phyloP scores from a whole-genome alignment of 2,113 vertebrate genomes.

The Anolis carolinensis region DNA sequence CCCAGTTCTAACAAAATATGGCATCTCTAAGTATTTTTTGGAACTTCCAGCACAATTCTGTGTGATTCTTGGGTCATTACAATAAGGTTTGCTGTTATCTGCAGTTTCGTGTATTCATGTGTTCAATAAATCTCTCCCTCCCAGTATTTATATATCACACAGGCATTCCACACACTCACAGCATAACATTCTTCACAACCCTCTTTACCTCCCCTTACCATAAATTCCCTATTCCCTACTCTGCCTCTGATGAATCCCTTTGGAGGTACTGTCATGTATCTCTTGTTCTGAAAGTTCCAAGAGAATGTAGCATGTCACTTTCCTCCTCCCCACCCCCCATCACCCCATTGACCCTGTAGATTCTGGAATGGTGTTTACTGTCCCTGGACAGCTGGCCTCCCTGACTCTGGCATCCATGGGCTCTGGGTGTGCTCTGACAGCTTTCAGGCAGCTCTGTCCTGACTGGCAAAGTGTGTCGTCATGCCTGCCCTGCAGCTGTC shows the following conservation, averaged over 20 bases:
- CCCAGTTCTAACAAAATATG: no score
- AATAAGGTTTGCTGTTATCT: no score
- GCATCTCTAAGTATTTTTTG: no score
- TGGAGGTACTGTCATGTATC: slow-evolving; percentile 2
- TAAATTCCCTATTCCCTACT: not conserved
- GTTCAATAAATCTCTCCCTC: no score
- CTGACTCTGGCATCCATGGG: slow-evolving; percentile 57
- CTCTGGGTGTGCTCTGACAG: slow-evolving; percentile 54
- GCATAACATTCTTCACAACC: not conserved
- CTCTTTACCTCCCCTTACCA: not conserved
- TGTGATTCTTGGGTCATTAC: no score
- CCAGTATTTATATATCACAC: not conserved
- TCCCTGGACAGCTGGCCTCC: slow-evolving; percentile 75
- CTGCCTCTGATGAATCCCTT: not conserved
- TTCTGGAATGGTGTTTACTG: slow-evolving; percentile 84
- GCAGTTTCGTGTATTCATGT: no score
- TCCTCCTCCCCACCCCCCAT: slow-evolving; percentile 21
- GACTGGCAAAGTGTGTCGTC: slow-evolving; percentile 77
- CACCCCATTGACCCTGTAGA: slow-evolving; percentile 52
- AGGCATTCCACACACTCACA: no score
- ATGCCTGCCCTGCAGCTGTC: slow-evolving; percentile 76
- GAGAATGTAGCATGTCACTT: slow-evolving; percentile 49
- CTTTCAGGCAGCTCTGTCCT: slow-evolving; percentile 39
- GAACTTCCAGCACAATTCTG: no score
- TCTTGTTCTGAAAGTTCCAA: slow-evolving; percentile 18